A percentile compares a stretch with the other conserved stretches of the same genome.
These are phyloP conservation scores for Mus caroli DNA, from an alignment of 2,797 vertebrate genomes.

Conservation along the genomic window DNA sequence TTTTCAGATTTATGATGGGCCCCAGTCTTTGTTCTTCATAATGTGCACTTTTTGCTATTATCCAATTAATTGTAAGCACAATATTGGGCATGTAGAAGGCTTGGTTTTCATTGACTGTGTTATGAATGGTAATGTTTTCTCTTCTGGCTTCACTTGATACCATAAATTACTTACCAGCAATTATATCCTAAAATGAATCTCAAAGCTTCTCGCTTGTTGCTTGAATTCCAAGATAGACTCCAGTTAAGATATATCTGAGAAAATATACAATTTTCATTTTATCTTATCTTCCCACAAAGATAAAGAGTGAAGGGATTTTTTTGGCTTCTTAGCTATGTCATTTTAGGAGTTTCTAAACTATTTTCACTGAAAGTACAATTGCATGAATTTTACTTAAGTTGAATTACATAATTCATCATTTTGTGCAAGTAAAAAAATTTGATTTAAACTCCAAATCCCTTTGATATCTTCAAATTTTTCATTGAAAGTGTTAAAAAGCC, in stretches of 20 bases:
- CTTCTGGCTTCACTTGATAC: slow-evolving; percentile 77
- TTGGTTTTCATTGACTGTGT: slow-evolving; percentile 87
- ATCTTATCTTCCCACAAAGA: slow-evolving; percentile 37
- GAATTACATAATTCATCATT: background rate
- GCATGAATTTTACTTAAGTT: slow-evolving; percentile 33
- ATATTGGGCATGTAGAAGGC: slow-evolving; percentile 69
- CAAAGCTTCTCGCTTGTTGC: slow-evolving; percentile 81
- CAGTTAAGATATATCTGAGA: slow-evolving; percentile 67
- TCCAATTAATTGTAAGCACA: slow-evolving; percentile 86
- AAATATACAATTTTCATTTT: slow-evolving; percentile 61
- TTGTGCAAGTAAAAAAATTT: background rate
- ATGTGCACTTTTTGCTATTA: slow-evolving; percentile 81
- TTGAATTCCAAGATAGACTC: slow-evolving; percentile 82
- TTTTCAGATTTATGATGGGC: slow-evolving; percentile 83
- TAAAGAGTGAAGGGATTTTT: background rate
- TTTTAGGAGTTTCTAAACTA: slow-evolving; percentile 28
- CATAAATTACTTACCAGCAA: slow-evolving; percentile 88
- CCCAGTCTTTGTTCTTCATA: slow-evolving; percentile 85
- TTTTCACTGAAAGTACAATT: slow-evolving; percentile 19
- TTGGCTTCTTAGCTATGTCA: background rate
- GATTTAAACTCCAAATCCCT: background rate
- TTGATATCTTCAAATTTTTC: slow-evolving; percentile 20
- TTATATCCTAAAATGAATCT: slow-evolving; percentile 86
- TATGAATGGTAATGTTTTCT: slow-evolving; percentile 82
- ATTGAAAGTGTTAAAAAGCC: slow-evolving; percentile 6